Evolutionary conservation across 2,113 vertebrate genomes (phyloP), one percentile per base, ranked within the genome.

Genomic region (Pica pica): DNA sequence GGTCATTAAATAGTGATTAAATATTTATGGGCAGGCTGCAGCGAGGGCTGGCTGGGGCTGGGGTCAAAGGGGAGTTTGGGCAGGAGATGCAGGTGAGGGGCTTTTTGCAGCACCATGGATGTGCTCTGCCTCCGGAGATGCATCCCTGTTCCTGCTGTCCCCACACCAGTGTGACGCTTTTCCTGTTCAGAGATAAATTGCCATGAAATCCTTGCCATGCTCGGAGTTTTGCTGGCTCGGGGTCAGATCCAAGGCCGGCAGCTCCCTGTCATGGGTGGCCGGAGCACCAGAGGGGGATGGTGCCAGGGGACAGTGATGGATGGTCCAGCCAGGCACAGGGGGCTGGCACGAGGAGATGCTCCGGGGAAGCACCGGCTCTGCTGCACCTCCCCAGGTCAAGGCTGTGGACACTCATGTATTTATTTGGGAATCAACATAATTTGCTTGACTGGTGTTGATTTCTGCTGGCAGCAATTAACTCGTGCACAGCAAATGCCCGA

Each of bases 161-260:
- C 28, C 18, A 0, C 3, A 1, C 17, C 0, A 0, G 5, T 0
- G 0, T 0, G 19, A 11, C 37, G 44, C 21, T 33, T 65, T 73
- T 71, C 46, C 55, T 16, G 1, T 41, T 49, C 8, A 6, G 69
- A 47, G 59, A 28, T 20, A 50, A 65, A 18, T 10, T 5, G 4
- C 55, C 7, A 0, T 1, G 2, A 67, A 59, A 70, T 67, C 50
- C 50, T 27, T 1, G 0, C n/a, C 0, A 0, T 53, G 52, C 26
- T 37, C 6, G 2, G 49, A 24, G 7, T 59, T 93, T 19, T 64
- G 44, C 35, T 52, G 71, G 41, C 22, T 77, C n/a, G 6, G 33
- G 73, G 55, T 42, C 42, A 49, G 16, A 42, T 9, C 35, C 60
- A 24, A 59, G 73, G 8, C 67, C 0, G 0, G 26, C 30, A 23